Conservation (phyloP, 2,113 vertebrate species). For the Porphyrio hochstetteri region DNA sequence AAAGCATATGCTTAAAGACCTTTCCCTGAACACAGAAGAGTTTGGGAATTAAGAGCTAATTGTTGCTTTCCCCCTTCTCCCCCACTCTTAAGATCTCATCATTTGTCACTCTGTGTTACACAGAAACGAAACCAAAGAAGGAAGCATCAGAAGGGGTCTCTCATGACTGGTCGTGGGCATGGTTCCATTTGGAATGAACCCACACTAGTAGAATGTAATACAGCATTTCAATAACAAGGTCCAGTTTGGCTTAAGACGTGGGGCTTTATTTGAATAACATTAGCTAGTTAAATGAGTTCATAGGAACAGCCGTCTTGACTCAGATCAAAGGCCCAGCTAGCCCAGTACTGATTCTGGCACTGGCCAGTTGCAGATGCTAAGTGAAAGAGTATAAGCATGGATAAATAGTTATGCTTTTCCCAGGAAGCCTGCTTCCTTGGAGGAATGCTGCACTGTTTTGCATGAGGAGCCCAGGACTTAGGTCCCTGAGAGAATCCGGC, state of each 20-base stretch:
- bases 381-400: neutral
- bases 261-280: neutral
- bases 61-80: neutral
- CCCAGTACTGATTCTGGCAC: neutral
- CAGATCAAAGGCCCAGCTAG: neutral
- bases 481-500: neutral
- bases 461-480: neutral
- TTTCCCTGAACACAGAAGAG: neutral
- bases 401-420: neutral
- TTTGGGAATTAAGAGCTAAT: neutral
- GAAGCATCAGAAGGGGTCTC: neutral
- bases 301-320: neutral
- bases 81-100: neutral
- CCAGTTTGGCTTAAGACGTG: neutral
- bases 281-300: neutral
- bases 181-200: neutral
- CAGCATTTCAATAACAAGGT: neutral
- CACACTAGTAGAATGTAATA: neutral
- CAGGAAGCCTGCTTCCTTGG: neutral
- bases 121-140: neutral
- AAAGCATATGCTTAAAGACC: neutral
- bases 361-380: neutral
- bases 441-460: neutral
- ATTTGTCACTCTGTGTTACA: neutral
- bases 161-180: fast-evolving